Evolutionary conservation across 2,888 invertebrate species (phyloP), one percentile per base, ranked within the genome.

Genomic region (Ferdinandea cuprea): DNA sequence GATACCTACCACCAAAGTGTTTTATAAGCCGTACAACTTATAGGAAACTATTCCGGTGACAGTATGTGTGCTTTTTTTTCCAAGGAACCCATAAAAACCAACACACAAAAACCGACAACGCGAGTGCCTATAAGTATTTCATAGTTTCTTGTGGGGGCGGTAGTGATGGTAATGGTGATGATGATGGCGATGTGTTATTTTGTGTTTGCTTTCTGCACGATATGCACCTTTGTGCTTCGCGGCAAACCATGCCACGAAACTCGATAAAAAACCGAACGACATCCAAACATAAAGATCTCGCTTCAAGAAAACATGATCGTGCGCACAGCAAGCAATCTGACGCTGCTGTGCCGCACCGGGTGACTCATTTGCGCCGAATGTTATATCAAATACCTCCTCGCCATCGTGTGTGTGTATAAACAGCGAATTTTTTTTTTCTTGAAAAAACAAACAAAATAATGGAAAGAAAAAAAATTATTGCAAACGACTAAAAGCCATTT

Each of bases 81-180:
- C 63, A 69, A 74, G 69, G 74, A 80, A 80, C 44, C 63, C 74
- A 80, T 80, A 46, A 56, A 80, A 46, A 5, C 44, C 42, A 65
- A 17, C 28, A 52, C 44, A 61, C 40, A 42, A 40, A 11, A n/a
- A 42, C 13, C 7, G 13, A 15, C 7, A 40, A 15, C 7, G 13
- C 25, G 25, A 25, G 13, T 40, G n/a, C 7, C 7, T 40, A 40
- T 7, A 40, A 9, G 32, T 6, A 32, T 37, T 40, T 46, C 50
- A 19, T 35, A 40, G 50, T 71, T 59, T n/a, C n/a, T 42, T 32
- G 63, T 56, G 73, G 63, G 73, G 73, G 58, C 32, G 11, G 15
- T 48, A 4, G 25, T 25, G 25, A 25, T 25, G n/a, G n/a, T n/a
- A n/a, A n/a, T 25, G 3, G 71, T 40, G n/a, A n/a, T n/a, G n/a